phyloP scores from a whole-genome alignment of 2,113 vertebrate species.

The Sebastes schlegelii region DNA sequence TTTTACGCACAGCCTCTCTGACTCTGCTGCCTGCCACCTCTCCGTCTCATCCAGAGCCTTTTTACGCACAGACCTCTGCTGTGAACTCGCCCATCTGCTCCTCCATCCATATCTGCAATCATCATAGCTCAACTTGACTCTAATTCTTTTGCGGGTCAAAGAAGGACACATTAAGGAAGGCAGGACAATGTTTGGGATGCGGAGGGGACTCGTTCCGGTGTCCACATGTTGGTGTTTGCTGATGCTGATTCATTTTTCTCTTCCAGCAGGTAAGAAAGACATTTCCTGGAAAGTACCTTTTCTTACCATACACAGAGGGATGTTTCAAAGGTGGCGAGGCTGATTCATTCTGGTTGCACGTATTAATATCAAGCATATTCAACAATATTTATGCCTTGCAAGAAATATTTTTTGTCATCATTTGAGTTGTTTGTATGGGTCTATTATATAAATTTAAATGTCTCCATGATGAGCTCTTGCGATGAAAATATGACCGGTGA shows the following conservation, averaged over 20 bases:
- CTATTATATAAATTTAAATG: not conserved
- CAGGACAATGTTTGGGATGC: constrained; percentile 53
- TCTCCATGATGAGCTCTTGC: not conserved
- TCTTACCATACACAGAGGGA: not conserved
- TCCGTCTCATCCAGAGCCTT: not conserved
- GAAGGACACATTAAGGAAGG: not conserved
- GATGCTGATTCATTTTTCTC: constrained; percentile 53
- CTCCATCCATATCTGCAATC: not conserved
- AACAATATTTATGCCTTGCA: not conserved
- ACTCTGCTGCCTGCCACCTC: not conserved
- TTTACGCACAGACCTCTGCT: constrained; percentile 8
- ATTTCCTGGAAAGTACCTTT: not conserved
- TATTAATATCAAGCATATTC: not conserved
- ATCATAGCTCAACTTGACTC: not conserved
- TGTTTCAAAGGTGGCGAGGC: not conserved
- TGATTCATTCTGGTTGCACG: not conserved
- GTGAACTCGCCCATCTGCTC: not conserved
- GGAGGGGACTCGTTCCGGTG: constrained; percentile 42
- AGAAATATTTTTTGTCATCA: not conserved
- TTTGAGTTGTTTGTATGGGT: not conserved
- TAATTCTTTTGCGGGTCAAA: not conserved
- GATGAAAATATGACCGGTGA: not conserved
- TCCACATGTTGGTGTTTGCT: constrained; percentile 61
- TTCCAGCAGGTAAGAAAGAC: constrained; percentile 66
- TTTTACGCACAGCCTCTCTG: not conserved